phyloP scores from a whole-genome alignment of 2,888 invertebrate species.

The Colletes collaris region DNA sequence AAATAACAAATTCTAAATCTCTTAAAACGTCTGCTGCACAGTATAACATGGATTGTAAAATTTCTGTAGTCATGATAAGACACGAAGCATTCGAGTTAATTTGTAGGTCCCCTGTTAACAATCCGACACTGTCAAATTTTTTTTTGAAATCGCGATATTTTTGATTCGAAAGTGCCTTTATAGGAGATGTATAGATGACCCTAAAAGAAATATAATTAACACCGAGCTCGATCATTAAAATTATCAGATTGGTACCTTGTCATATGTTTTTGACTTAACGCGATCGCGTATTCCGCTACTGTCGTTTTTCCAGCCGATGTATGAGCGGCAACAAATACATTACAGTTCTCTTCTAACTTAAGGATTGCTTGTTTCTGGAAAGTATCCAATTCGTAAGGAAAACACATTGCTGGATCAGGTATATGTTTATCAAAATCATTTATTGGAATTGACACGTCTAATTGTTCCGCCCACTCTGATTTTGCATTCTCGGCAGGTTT shows the following conservation, averaged over 20 bases:
- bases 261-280: constrained; percentile 95
- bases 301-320: constrained; percentile 99
- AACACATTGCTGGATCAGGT: constrained; percentile 92
- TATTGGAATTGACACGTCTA: constrained; percentile 92
- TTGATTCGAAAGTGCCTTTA: constrained; percentile 99
- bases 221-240: background rate
- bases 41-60: constrained; percentile 97
- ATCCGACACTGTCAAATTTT: constrained; percentile 95
- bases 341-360: constrained; percentile 95
- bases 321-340: constrained; percentile 99
- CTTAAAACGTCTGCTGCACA: constrained; percentile 96
- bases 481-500: constrained; percentile 82
- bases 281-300: constrained; percentile 99
- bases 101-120: constrained; percentile 97
- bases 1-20: constrained; percentile 99
- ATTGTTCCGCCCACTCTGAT: constrained; percentile 94
- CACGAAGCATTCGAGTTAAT: constrained; percentile 97
- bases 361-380: constrained; percentile 99
- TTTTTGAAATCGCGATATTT: constrained; percentile 98
- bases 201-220: constrained; percentile 80
- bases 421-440: constrained; percentile 91
- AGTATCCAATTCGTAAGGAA: constrained; percentile 96
- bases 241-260: constrained; percentile 86
- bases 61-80: constrained; percentile 99
- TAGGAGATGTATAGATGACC: constrained; percentile 98